Conservation (phyloP, 1,140 invertebrate species). For the Tribolium madens region DNA sequence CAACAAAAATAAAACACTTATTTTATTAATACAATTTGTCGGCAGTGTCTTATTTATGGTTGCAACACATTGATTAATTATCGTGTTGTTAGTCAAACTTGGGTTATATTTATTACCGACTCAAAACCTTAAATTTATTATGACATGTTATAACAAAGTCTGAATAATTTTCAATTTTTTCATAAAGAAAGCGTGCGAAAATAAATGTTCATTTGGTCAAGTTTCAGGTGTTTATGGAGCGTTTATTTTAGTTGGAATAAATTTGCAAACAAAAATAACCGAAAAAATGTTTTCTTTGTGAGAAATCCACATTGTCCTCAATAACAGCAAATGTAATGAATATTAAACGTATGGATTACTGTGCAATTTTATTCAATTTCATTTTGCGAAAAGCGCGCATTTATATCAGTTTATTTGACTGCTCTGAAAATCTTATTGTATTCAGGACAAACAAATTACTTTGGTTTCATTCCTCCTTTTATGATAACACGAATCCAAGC, state of each 20-base stretch:
- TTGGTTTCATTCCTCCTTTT: not conserved
- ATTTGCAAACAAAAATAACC: not conserved
- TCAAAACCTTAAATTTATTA: not conserved
- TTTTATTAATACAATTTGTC: not conserved
- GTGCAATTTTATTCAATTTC: constrained; percentile 6
- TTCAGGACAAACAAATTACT: constrained; percentile 21
- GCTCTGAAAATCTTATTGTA: constrained; percentile 11
- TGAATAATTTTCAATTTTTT: no score
- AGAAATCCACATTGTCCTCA: not conserved
- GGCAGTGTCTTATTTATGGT: not conserved
- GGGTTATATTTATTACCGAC: constrained; percentile 7
- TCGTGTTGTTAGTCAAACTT: not conserved
- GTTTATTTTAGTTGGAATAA: constrained; percentile 1
- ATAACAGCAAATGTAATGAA: not conserved
- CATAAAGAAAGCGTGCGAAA: not conserved
- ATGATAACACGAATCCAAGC: constrained; percentile 1
- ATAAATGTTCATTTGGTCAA: not conserved
- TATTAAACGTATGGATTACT: not conserved
- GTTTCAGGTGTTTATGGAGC: constrained; percentile 4
- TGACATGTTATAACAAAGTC: not conserved
- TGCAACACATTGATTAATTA: not conserved
- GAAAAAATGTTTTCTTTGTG: not conserved
- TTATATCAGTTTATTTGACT: not conserved
- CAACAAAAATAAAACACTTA: not conserved
- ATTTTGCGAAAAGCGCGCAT: not conserved